Evolutionary conservation across 2,797 vertebrate species (phyloP).

Genomic region (Sebastolobus altivelis): DNA sequence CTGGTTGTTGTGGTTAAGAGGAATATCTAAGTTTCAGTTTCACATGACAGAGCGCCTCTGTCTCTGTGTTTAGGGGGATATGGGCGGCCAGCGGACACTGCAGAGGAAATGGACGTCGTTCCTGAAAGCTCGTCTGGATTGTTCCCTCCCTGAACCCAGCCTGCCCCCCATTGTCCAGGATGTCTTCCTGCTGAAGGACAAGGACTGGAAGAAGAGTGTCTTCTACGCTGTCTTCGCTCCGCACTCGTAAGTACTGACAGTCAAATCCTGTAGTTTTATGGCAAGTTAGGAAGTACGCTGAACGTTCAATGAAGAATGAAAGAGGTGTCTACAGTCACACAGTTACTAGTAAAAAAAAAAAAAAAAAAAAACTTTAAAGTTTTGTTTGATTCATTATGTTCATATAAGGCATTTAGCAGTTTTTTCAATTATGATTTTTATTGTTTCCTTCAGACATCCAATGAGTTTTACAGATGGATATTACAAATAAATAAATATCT

Average conservation of each 20-base stretch:
- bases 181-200: slow-evolving; percentile 84
- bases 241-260: slow-evolving; percentile 80
- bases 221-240: slow-evolving; percentile 87
- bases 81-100: slow-evolving; percentile 83
- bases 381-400: neutral
- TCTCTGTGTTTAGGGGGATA: slow-evolving; percentile 81
- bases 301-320: neutral
- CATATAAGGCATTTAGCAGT: neutral
- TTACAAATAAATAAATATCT: too few species aligned
- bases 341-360: neutral
- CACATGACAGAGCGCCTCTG: slow-evolving; percentile 10
- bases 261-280: slow-evolving; percentile 11
- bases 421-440: neutral
- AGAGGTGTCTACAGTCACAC: neutral
- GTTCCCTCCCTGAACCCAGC: slow-evolving; percentile 82
- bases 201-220: slow-evolving; percentile 82
- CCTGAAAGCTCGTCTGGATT: slow-evolving; percentile 86
- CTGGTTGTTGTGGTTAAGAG: slow-evolving; percentile 12
- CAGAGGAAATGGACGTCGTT: slow-evolving; percentile 88
- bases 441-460: neutral
- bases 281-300: neutral
- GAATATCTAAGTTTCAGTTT: neutral
- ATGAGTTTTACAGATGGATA: neutral
- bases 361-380: neutral
- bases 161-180: slow-evolving; percentile 87